These are phyloP conservation scores for Lacanobia wlatinum DNA, from an alignment of 2,888 invertebrate genomes.

Conservation along the genomic window DNA sequence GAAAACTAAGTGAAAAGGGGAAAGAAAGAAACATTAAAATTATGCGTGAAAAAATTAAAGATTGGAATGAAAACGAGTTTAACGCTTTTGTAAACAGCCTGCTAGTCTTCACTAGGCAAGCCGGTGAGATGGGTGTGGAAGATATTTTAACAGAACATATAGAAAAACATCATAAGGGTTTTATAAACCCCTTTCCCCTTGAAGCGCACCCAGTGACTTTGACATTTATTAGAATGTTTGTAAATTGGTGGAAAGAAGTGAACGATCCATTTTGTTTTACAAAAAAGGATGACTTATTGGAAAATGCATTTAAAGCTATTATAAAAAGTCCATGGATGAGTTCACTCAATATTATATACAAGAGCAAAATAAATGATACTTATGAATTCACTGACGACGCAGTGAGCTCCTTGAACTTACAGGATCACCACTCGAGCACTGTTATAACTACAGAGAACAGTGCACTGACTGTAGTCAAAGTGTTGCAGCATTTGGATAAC, in stretches of 20 bases:
- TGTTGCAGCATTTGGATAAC: conserved; percentile 20
- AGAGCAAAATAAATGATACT: neutral
- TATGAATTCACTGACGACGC: conserved; percentile 8
- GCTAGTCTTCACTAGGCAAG: conserved; percentile 1
- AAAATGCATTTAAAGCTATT: neutral
- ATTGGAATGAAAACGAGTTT: neutral
- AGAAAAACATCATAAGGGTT: neutral
- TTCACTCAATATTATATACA: neutral
- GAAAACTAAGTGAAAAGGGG: neutral
- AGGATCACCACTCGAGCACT: neutral
- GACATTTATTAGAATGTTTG: conserved; percentile 5
- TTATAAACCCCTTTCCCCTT: neutral
- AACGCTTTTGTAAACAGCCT: neutral
- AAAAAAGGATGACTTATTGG: neutral
- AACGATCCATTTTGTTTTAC: neutral
- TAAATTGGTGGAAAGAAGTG: conserved; percentile 4
- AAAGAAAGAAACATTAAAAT: neutral
- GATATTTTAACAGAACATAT: neutral
- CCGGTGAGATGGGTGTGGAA: neutral
- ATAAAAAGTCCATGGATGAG: neutral
- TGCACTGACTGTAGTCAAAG: conserved; percentile 20
- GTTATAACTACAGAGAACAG: conserved; percentile 21
- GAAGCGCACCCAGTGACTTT: neutral
- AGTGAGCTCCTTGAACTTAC: conserved; percentile 5
- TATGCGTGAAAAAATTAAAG: neutral